phyloP scores from a whole-genome alignment of 2,888 invertebrate genomes.

The Agrenia bidenticulata region DNA sequence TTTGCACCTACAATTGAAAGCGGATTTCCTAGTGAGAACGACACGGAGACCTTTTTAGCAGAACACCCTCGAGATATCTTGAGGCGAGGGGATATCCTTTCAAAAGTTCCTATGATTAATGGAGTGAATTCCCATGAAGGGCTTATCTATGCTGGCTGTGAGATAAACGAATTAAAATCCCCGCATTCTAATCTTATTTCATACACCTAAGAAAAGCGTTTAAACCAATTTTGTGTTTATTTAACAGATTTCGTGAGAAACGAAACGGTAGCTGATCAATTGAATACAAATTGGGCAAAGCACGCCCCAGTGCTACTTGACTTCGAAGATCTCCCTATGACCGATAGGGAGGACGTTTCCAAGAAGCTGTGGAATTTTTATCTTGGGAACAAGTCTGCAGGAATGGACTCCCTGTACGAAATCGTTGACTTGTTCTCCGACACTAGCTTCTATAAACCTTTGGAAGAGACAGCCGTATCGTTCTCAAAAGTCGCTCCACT shows the following conservation, averaged over 20 bases:
- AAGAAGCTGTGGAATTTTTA: slow-evolving; percentile 35
- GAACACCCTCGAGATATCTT: slow-evolving; percentile 40
- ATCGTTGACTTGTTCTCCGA: slow-evolving; percentile 43
- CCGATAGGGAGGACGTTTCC: slow-evolving; percentile 31
- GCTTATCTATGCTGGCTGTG: slow-evolving; percentile 45
- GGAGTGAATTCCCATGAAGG: slow-evolving; percentile 42
- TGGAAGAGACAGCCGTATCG: slow-evolving; percentile 29
- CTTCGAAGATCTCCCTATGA: slow-evolving; percentile 36
- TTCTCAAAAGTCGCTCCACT: slow-evolving; percentile 24
- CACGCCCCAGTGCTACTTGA: slow-evolving; percentile 38
- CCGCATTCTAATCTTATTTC: not conserved
- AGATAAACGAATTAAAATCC: slow-evolving; percentile 2
- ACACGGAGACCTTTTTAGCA: slow-evolving; percentile 35
- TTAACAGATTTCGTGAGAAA: slow-evolving; percentile 40
- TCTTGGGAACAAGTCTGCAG: slow-evolving; percentile 31
- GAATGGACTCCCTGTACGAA: slow-evolving; percentile 33
- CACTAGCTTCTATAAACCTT: slow-evolving; percentile 37
- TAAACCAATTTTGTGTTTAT: not conserved
- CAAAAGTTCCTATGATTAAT: slow-evolving; percentile 36
- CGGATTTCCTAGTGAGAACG: slow-evolving; percentile 30
- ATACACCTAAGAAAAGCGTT: not conserved
- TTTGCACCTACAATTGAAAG: slow-evolving; percentile 41
- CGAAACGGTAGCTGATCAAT: slow-evolving; percentile 29
- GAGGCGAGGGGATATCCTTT: slow-evolving; percentile 26
- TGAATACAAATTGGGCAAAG: slow-evolving; percentile 35